Conservation (phyloP, 2,888 invertebrate genomes). For the Podotricha telesiphe region DNA sequence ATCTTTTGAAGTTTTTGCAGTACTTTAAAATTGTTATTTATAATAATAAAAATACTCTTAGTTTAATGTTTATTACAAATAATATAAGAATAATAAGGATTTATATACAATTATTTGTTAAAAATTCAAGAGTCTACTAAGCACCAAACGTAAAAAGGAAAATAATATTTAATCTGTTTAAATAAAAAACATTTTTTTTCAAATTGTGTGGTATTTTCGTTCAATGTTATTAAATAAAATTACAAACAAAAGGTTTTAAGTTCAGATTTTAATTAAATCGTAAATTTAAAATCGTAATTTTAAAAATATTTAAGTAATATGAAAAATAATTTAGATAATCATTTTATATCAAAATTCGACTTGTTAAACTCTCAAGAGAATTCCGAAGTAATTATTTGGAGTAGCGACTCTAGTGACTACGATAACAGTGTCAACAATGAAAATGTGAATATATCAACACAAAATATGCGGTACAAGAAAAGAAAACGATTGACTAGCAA, state of each 20-base stretch:
- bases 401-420: constrained; percentile 69
- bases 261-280: too few species aligned
- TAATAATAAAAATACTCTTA: too few species aligned
- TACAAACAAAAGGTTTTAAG: too few species aligned
- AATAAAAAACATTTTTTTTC: not conserved
- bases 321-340: constrained; percentile 60
- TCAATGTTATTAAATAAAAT: not conserved
- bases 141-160: not conserved
- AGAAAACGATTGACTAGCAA: constrained; percentile 60
- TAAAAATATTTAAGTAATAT: constrained; percentile 47
- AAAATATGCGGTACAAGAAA: constrained; percentile 49
- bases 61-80: too few species aligned
- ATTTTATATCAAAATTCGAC: constrained; percentile 61
- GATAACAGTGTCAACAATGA: constrained; percentile 54
- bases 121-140: not conserved
- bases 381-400: constrained; percentile 69
- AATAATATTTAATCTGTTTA: not conserved
- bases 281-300: not conserved
- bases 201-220: not conserved
- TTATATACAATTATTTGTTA: too few species aligned
- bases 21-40: too few species aligned
- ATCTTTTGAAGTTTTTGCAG: too few species aligned
- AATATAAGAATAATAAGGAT: too few species aligned
- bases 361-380: constrained; percentile 67
- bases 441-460: constrained; percentile 47